phyloP scores from a whole-genome alignment of 2,888 invertebrate genomes.

The Arctia plantaginis region DNA sequence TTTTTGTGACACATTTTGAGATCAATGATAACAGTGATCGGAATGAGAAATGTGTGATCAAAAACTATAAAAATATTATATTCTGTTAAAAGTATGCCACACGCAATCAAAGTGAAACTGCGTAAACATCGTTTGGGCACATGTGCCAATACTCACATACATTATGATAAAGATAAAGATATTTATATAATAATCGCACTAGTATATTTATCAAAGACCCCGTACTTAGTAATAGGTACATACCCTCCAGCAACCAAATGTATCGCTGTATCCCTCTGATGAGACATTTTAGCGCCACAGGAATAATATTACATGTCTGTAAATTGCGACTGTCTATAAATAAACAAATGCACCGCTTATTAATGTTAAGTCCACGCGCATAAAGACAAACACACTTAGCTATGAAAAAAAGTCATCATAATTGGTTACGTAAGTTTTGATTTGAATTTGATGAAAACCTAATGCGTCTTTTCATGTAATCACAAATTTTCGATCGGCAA shows the following conservation, averaged over 20 bases:
- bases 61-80: neutral
- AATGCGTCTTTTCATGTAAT: constrained; percentile 44
- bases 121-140: constrained; percentile 68
- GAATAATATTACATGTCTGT: constrained; percentile 83
- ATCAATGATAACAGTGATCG: neutral
- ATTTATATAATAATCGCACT: constrained; percentile 41
- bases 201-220: constrained; percentile 41
- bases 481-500: constrained; percentile 53
- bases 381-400: constrained; percentile 41
- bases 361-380: constrained; percentile 62
- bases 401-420: constrained; percentile 31
- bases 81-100: constrained; percentile 36
- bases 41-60: neutral
- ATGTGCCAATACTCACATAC: constrained; percentile 61
- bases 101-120: constrained; percentile 54
- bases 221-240: constrained; percentile 73
- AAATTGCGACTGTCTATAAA: constrained; percentile 84
- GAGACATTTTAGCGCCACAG: constrained; percentile 88
- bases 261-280: constrained; percentile 95
- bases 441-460: constrained; percentile 32
- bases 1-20: neutral
- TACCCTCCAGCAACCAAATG: constrained; percentile 98
- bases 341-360: constrained; percentile 82
- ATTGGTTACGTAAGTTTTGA: constrained; percentile 35
- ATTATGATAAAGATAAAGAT: constrained; percentile 50